Base-by-base conservation (phyloP, 2,113 vertebrate genomes). In the Malurus melanocephalus region DNA sequence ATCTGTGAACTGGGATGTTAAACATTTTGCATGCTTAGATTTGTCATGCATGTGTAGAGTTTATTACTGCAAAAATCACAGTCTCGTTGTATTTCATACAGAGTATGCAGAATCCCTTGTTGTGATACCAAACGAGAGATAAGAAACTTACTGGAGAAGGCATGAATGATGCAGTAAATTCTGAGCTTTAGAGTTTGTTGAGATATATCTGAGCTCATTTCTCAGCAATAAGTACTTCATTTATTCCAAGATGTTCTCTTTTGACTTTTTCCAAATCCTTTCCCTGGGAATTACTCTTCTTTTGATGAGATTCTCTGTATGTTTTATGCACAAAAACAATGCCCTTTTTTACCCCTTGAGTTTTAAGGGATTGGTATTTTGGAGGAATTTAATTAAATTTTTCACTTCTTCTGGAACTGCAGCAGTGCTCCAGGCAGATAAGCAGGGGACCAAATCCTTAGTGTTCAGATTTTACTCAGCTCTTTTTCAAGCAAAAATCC, bases 11-110 rank as follows among this genome's bases (percentile, higher is more conserved):
- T 94, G 94, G 96, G 94, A 96, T 97, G 97, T 97, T 97, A 97
- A 98, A 96, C 95, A 97, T 97, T 97, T 97, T 96, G 96, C 97
- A 96, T 97, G 97, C 96, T 97, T 96, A 94, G 93, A 97, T 97
- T 97, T 97, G 97, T 97, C 97, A 97, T 97, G 97, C 97, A 94
- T 96, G 94, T 96, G 87, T 97, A 93, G 96, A 93, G 96, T 97
- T 98, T 97, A 98, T 97, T 97, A 93, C 94, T 89, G 95, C 77
- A 96, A 93, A 97, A 97, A 92, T 95, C 92, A 78, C 77, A 77
- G 94, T 88, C 94, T 65, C 95, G 85, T 94, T 97, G 95, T 97
- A 97, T 98, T 98, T 98, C 96, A 96, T 94, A 96, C 89, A 91
- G 95, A 96, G 83, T 97, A 94, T 94, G 94, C 94, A 96, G 93